Evolutionary conservation across 2,888 invertebrate genomes (phyloP), one percentile per base, ranked within the genome.

Genomic region (Sthenelais limicola): DNA sequence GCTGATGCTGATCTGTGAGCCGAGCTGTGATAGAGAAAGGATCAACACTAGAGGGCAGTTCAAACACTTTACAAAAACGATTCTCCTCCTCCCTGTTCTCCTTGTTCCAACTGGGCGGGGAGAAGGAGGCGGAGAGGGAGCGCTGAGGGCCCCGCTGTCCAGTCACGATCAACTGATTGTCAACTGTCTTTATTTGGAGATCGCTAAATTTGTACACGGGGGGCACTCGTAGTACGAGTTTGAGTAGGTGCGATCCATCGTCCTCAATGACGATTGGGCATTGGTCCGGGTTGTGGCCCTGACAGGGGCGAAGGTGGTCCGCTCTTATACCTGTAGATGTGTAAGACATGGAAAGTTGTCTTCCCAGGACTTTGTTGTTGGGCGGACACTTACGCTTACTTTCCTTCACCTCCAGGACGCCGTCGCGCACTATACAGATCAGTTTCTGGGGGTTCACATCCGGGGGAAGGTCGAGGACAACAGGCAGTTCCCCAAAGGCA

Each of bases 231-330:
- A 72, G 72, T 24, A 72, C 67, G 24, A 72, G 67, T 21, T 72
- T 72, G 51, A 72, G 52, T 32, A 33, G 49, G 67, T 72, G 67
- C n/a, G 70, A 70, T 0, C 72, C 72, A n/a, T 72, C 72, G 30
- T 72, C 72, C 21, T 67, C 72, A 18, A 70, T 70, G 43, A 70
- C 70, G 3, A 70, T 70, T 26, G 70, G 70, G 30, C 67, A 47
- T 21, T 72, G 51, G 24, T 72, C 66, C 15, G 35, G 33, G 24
- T 52, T 51, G 51, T 52, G 51, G 24, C 18, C 51, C 7, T 51
- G 66, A 15, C 32, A 12, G 5, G 52, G 35, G 1, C 32, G n/a
- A 24, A 24, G 26, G 24, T 48, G 62, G 15, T 49, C 33, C n/a
- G 62, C 56, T 26, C 33, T 38, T 21, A 67, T 51, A 33, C 72